Evolutionary conservation across 2,888 invertebrate species (phyloP).

Genomic region (Liposcelis brunnea): DNA sequence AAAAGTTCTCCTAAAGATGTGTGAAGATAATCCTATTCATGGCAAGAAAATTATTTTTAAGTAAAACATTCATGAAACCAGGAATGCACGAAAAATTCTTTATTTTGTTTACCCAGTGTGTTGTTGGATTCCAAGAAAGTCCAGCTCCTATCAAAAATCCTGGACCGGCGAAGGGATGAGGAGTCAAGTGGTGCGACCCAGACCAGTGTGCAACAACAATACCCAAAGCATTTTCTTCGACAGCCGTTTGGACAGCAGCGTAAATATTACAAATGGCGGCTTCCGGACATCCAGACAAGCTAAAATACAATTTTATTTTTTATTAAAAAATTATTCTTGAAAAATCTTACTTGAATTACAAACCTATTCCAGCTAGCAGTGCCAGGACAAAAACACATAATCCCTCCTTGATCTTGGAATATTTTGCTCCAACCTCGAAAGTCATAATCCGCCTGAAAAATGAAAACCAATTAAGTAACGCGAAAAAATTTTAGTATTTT

Average conservation of each 20-base stretch:
- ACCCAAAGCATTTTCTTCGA: slow-evolving; percentile 31
- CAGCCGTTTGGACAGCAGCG: slow-evolving; percentile 33
- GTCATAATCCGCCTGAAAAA: slow-evolving; percentile 33
- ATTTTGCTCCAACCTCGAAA: slow-evolving; percentile 33
- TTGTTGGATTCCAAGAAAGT: slow-evolving; percentile 36
- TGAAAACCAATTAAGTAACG: slow-evolving; percentile 11
- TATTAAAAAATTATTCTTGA: background rate
- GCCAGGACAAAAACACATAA: slow-evolving; percentile 36
- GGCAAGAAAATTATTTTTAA: slow-evolving; percentile 11
- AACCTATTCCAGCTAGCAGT: slow-evolving; percentile 40
- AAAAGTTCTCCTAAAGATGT: slow-evolving; percentile 32
- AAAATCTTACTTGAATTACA: slow-evolving; percentile 4
- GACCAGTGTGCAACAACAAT: slow-evolving; percentile 40
- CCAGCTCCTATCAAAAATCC: slow-evolving; percentile 37
- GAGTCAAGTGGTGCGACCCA: slow-evolving; percentile 37
- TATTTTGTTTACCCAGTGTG: slow-evolving; percentile 25
- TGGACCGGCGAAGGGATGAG: slow-evolving; percentile 38
- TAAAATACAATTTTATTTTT: too few species aligned
- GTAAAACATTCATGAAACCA: background rate
- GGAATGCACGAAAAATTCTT: background rate
- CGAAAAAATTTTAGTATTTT: slow-evolving; percentile 2
- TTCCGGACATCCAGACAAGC: slow-evolving; percentile 39
- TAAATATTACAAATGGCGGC: slow-evolving; percentile 37
- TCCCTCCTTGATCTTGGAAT: slow-evolving; percentile 28
- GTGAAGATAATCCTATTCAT: slow-evolving; percentile 31